Evolutionary conservation across 2,888 invertebrate genomes (phyloP), one percentile per base, ranked within the genome.

Genomic region (Drosophila quinaria): DNA sequence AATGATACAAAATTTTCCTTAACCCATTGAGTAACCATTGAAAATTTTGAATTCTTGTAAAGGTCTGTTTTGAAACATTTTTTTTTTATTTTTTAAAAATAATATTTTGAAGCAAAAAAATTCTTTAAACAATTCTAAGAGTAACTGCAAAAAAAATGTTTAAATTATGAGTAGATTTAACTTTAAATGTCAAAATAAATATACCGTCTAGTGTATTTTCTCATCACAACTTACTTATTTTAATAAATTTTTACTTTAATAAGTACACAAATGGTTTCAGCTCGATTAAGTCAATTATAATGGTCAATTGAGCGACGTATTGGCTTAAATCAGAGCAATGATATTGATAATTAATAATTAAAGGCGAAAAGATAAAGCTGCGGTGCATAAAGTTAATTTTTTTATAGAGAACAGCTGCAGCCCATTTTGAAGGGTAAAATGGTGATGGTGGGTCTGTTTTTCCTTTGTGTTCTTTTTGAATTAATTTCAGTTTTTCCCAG

Each of bases 401-500:
- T 47, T n/a, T 15, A 22, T 31, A 33, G 19, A 33, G 17, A 55
- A 61, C 60, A 68, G 60, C 60, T 68, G 69, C 67, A 51, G 22
- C 31, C 25, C 29, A 47, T 44, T 52, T 39, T 46, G 4, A 25
- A 35, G 10, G 15, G 39, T 39, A 13, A 15, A 15, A 5, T 62
- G 44, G 25, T 52, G 22, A 5, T 62, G 44, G 17, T 52, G 69
- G 41, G 70, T 70, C 39, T 44, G 33, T 35, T 22, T 50, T 44
- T 31, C 46, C 51, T 50, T 68, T 61, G 37, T 54, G 17, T 17
- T 41, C 54, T 31, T 47, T 47, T 37, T 29, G n/a, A 55, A 31
- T 42, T 31, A 11, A 33, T 5, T 19, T 17, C 13, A 37, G 29
- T 22, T 56, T 60, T 74, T 76, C 74, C 61, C 74, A 70, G 62